Evolutionary conservation across 2,797 vertebrate genomes (phyloP), one percentile per base, ranked within the genome.

Genomic region (Chrysocyon brachyurus): DNA sequence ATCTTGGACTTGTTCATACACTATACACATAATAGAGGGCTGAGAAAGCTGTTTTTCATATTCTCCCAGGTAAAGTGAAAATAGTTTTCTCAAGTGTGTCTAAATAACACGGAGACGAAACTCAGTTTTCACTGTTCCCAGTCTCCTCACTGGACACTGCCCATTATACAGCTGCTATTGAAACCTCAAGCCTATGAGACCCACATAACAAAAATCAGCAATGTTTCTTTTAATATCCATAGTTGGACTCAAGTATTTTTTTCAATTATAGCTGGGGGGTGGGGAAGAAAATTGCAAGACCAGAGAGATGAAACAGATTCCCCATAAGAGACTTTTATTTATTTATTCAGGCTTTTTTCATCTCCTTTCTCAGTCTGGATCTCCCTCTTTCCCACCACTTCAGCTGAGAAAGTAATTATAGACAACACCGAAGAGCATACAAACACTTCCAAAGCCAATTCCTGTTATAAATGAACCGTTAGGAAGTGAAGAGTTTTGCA

Each of bases 381-480:
- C 90, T 97, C 95, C 59, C 82, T 96, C 64, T 94, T 98, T 70
- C 9, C 73, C 14, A 3, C 92, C 66, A 94, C 95, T 98, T 98
- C 96, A 97, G 95, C 92, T 96, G 97, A 97, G 94, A 95, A 97
- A 97, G 95, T 98, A 98, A 98, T 98, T 98, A 98, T 93, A 97
- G 98, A 91, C 94, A 97, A 94, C 91, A 92, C 94, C 94, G 16
- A 97, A 98, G 96, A 96, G 88, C 96, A 92, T 97, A 96, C 92
- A 98, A 98, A 98, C 97, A 97, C 89, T 97, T 98, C 85, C 93
- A 96, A 96, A 98, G 96, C 96, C 96, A 98, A 97, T 98, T 98
- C 92, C 89, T 97, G 19, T 95, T 98, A 97, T 97, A 98, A 98
- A 98, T 1, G 93, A 98, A 84, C 86, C 96, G 66, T 28, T 97